phyloP scores from a whole-genome alignment of 2,797 vertebrate species.

The Pangasius krempfi region DNA sequence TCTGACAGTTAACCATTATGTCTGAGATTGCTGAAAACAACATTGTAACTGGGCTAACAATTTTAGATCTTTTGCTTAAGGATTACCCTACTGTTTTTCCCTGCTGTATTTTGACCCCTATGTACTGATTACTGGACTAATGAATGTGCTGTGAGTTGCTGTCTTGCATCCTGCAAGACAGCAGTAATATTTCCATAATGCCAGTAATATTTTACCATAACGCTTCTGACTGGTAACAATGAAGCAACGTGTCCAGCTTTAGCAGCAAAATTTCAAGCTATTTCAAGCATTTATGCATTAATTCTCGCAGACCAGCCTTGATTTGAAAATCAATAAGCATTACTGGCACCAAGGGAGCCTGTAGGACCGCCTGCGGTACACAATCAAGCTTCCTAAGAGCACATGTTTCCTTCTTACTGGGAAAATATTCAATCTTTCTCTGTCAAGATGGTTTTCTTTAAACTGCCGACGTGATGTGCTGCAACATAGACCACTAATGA shows the following conservation, averaged over 20 bases:
- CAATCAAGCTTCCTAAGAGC: constrained; percentile 1
- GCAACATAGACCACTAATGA: background rate
- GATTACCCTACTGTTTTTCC: background rate
- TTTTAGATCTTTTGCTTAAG: background rate
- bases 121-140: background rate
- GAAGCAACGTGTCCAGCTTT: background rate
- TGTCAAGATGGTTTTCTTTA: background rate
- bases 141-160: background rate
- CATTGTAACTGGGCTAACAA: background rate
- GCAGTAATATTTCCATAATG: too few relatives aligned
- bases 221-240: background rate
- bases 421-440: constrained; percentile 1
- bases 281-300: background rate
- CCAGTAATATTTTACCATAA: background rate
- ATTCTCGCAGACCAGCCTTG: background rate
- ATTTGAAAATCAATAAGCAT: constrained; percentile 7
- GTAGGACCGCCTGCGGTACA: background rate
- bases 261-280: too few relatives aligned
- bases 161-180: background rate
- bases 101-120: background rate
- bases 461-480: background rate
- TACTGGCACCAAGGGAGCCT: constrained; percentile 2
- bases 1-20: background rate
- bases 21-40: background rate
- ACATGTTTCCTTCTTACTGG: constrained; percentile 8